Evolutionary conservation across 2,113 vertebrate genomes (phyloP), one percentile per base, ranked within the genome.

Genomic region (Cryptoleucopteryx plumbea): DNA sequence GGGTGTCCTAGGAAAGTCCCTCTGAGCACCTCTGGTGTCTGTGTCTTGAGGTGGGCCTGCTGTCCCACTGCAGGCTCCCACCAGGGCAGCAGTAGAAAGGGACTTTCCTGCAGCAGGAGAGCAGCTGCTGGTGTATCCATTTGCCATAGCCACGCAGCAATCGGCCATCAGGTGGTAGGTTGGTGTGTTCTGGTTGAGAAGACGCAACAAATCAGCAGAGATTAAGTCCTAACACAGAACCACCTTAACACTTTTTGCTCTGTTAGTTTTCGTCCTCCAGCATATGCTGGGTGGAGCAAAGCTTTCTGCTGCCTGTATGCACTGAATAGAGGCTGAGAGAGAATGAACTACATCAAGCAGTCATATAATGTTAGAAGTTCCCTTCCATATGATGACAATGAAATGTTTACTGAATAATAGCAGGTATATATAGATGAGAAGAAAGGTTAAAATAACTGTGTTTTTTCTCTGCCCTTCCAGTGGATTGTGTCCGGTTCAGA

Each of bases 401-500:
- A 53, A 75, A 67, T 59, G 8, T 88, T 80, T 67, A 5, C 10
- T 68, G 53, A 83, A 18, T 22, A 65, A 32, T 3, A 48, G 19
- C 52, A 38, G 52, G 23, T 59, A 21, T 32, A 12, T 70, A 4
- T 4, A 52, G 36, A 21, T 48, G 21, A 59, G 13, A 29, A 65
- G 75, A 63, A 72, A 8, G 20, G 42, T 67, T 22, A 21, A 67
- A 40, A 14, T 87, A 36, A 92, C 16, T 50, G 2, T 65, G 8
- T 63, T 38, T 66, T 66, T 56, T 59, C 48, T 92, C 59, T 92
- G 32, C 16, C 22, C 29, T 19, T 89, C 16, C 91, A 99, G 99
- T 99, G 99, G 99, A 99, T 99, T 1, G 99, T 99, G 91, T 99
- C 99, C 0, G 99, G 99, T 65, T 99, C 99, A 2, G 99, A 99